Evolutionary conservation across 2,888 invertebrate species (phyloP).

Genomic region (Protonemura montana): DNA sequence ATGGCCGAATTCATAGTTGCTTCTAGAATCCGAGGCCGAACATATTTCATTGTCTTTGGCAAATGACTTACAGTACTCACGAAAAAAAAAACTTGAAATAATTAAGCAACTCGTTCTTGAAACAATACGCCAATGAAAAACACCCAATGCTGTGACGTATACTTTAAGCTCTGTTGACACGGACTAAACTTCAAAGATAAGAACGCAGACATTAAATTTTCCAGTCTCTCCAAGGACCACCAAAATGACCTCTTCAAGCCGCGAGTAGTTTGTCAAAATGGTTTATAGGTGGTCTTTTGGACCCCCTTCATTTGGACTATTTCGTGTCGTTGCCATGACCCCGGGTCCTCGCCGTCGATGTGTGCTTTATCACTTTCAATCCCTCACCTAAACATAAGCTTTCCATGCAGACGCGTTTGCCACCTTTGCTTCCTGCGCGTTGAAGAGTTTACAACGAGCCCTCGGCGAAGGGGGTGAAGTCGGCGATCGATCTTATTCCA

Average conservation of each 20-base stretch:
- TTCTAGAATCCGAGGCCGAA: too few species aligned
- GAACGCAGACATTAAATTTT: neutral
- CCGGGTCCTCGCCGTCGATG: neutral
- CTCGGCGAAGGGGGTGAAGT: neutral
- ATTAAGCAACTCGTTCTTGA: too few species aligned
- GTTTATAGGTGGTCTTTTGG: neutral
- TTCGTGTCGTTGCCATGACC: neutral
- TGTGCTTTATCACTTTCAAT: neutral
- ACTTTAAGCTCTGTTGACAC: neutral
- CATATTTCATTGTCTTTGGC: too few species aligned
- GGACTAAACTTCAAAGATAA: neutral
- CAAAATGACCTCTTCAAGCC: neutral
- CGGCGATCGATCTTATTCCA: neutral
- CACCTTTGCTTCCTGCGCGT: neutral
- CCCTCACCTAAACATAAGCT: neutral
- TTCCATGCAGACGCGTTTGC: neutral
- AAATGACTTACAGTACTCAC: too few species aligned
- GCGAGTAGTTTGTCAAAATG: neutral
- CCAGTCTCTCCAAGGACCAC: neutral
- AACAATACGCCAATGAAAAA: too few species aligned
- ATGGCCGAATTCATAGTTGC: too few species aligned
- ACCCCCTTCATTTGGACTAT: neutral
- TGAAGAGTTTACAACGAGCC: neutral
- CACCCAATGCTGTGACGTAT: too few species aligned
- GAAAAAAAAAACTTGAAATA: too few species aligned